phyloP scores from a whole-genome alignment of 2,797 vertebrate species.

The Falco naumanni region DNA sequence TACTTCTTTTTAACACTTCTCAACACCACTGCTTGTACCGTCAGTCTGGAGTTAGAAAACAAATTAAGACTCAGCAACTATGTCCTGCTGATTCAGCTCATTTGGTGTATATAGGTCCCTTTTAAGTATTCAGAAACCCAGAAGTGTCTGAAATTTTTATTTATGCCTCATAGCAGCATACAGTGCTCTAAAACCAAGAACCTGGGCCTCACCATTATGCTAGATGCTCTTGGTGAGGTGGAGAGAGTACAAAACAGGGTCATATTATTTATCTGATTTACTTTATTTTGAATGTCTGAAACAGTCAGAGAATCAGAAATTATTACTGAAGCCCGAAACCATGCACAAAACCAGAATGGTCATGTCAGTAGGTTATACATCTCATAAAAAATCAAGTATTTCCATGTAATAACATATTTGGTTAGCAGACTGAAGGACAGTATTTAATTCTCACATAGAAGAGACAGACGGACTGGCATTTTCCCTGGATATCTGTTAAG shows the following conservation, averaged over 20 bases:
- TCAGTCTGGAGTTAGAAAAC: not conserved
- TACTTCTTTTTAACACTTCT: not conserved
- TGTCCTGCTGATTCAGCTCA: not conserved
- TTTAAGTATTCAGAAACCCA: not conserved
- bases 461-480: not conserved
- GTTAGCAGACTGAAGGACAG: not conserved
- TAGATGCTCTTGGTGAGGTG: not conserved
- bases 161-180: not conserved
- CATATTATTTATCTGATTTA: not conserved
- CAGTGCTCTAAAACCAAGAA: not conserved
- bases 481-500: not conserved
- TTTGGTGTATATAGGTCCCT: not conserved
- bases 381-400: not conserved
- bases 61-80: not conserved
- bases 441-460: not conserved
- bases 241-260: not conserved
- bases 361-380: not conserved
- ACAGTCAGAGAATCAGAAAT: not conserved
- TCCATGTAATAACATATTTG: not conserved
- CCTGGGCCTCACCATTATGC: not conserved
- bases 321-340: not conserved
- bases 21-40: not conserved
- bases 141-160: not conserved
- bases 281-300: not conserved
- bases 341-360: not conserved